Evolutionary conservation across 2,797 vertebrate genomes (phyloP).

Genomic region (Micrastur ruficollis): DNA sequence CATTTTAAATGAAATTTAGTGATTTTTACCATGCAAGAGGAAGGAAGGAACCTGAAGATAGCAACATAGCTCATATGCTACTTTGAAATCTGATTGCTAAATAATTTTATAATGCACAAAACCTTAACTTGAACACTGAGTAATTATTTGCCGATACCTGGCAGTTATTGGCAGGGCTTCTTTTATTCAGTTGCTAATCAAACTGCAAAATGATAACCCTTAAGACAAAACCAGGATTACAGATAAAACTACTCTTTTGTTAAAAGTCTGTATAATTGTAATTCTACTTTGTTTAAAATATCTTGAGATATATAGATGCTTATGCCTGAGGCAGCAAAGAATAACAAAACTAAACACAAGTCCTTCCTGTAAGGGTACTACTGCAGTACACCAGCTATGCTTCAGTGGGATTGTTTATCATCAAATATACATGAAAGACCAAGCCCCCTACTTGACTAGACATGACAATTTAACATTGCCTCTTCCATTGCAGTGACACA

Average conservation of each 20-base stretch:
- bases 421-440: conserved; percentile 73
- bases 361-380: not conserved
- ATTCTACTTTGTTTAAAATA: conserved; percentile 49
- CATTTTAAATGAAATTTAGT: not conserved
- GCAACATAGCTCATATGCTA: not conserved
- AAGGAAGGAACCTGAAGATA: not conserved
- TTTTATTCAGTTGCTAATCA: not conserved
- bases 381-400: conserved; percentile 35
- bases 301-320: conserved; percentile 56
- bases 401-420: conserved; percentile 67
- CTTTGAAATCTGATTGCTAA: not conserved
- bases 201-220: conserved; percentile 28
- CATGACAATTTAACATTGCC: conserved; percentile 53
- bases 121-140: not conserved
- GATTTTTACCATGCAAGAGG: not conserved
- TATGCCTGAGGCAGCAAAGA: conserved; percentile 56
- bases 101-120: not conserved
- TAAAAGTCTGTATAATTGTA: conserved; percentile 44
- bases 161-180: not conserved
- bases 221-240: conserved; percentile 18
- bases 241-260: conserved; percentile 25
- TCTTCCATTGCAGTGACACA: conserved; percentile 43
- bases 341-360: conserved; percentile 31
- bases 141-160: not conserved
- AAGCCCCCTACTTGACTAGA: conserved; percentile 55